These are phyloP conservation scores for Bombus huntii DNA, from an alignment of 1,140 invertebrate species.

Conservation along the genomic window DNA sequence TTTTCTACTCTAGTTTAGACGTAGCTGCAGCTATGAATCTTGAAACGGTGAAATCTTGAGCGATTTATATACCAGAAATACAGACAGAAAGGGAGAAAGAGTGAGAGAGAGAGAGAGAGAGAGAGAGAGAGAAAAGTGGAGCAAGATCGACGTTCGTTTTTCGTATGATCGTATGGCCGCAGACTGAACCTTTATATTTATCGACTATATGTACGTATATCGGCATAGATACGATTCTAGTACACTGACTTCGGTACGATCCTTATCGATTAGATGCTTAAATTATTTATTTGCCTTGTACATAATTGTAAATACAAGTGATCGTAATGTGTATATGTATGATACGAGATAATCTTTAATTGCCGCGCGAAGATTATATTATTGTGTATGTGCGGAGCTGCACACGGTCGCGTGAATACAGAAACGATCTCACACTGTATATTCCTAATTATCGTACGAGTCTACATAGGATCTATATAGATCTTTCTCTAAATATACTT, in stretches of 20 bases:
- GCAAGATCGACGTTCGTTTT: not conserved
- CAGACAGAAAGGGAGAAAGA: not conserved
- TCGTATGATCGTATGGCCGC: not conserved
- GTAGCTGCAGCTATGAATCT: not conserved
- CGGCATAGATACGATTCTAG: constrained; percentile 20
- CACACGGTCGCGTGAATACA: constrained; percentile 37
- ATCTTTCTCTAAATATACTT: not conserved
- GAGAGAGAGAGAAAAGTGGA: not conserved
- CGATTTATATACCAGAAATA: not conserved
- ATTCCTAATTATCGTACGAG: constrained; percentile 50
- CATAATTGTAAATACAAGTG: constrained; percentile 75
- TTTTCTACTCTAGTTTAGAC: constrained; percentile 9
- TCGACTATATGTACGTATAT: constrained; percentile 3
- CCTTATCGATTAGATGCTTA: constrained; percentile 42
- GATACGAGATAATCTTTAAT: constrained; percentile 56
- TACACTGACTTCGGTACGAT: constrained; percentile 8
- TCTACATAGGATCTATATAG: constrained; percentile 12
- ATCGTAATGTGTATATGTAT: constrained; percentile 68
- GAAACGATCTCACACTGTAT: constrained; percentile 67
- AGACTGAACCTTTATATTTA: constrained; percentile 47
- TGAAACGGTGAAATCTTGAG: not conserved
- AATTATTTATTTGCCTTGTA: constrained; percentile 78
- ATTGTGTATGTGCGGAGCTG: constrained; percentile 11
- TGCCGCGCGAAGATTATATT: constrained; percentile 53
- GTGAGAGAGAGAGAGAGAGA: not conserved